Evolutionary conservation across 2,113 vertebrate genomes (phyloP).

Genomic region (Cebidichthys violaceus): DNA sequence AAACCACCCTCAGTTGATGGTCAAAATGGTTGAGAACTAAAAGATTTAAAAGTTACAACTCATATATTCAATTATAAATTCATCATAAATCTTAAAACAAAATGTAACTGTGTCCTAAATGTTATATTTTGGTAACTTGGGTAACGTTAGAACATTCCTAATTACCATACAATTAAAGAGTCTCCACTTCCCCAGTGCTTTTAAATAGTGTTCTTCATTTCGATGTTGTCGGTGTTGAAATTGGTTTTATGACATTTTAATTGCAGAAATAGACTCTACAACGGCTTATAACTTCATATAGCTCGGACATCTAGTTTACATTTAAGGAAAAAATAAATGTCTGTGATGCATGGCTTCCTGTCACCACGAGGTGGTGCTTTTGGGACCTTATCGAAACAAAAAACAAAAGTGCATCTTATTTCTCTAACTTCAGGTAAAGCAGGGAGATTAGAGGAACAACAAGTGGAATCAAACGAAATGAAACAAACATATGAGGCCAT

Average conservation of each 20-base stretch:
- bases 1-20: rapidly evolving
- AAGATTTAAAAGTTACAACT: neutral
- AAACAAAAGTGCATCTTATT: neutral
- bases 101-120: neutral
- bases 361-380: slow-evolving; percentile 55
- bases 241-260: neutral
- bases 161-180: neutral
- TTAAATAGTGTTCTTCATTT: neutral
- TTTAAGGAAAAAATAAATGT: neutral
- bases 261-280: rapidly evolving
- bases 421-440: neutral
- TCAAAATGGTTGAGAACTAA: neutral
- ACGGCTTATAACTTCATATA: neutral
- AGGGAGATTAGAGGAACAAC: neutral
- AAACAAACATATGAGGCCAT: neutral
- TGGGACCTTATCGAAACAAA: neutral
- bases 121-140: neutral
- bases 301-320: neutral
- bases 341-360: neutral
- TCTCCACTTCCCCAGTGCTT: neutral
- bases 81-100: neutral
- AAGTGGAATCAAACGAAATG: neutral
- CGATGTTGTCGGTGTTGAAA: neutral
- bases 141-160: neutral
- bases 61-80: neutral